Evolutionary conservation across 2,113 vertebrate species (phyloP).

Genomic region (Erythrocercus mccallii): DNA sequence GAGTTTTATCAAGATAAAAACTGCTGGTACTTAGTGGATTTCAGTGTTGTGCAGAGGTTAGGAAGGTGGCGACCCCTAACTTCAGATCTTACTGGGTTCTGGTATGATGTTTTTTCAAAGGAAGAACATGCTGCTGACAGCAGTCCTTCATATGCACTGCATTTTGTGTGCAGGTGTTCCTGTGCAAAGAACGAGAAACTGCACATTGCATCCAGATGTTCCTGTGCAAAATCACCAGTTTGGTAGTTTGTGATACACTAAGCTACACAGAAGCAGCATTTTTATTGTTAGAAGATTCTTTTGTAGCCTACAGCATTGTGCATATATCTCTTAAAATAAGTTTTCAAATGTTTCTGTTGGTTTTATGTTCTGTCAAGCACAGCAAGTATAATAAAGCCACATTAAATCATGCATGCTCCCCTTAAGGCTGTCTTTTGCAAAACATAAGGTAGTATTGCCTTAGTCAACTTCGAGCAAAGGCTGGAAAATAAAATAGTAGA

Average conservation of each 20-base stretch:
- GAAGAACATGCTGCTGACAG: rapidly evolving
- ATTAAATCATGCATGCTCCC: background rate
- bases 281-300: background rate
- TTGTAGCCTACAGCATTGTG: background rate
- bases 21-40: background rate
- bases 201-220: rapidly evolving
- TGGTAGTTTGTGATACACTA: background rate
- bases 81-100: background rate
- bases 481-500: background rate
- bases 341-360: background rate
- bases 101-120: background rate
- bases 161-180: background rate
- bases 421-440: background rate
- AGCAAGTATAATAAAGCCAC: background rate
- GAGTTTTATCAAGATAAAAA: background rate
- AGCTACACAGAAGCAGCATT: background rate
- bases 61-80: background rate
- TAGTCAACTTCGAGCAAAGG: background rate
- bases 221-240: background rate
- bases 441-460: background rate
- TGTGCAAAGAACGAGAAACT: background rate
- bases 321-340: background rate
- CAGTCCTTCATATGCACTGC: background rate
- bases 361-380: background rate
- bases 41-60: background rate